Conservation (phyloP, 2,888 invertebrate genomes). For the Noctua janthe region DNA sequence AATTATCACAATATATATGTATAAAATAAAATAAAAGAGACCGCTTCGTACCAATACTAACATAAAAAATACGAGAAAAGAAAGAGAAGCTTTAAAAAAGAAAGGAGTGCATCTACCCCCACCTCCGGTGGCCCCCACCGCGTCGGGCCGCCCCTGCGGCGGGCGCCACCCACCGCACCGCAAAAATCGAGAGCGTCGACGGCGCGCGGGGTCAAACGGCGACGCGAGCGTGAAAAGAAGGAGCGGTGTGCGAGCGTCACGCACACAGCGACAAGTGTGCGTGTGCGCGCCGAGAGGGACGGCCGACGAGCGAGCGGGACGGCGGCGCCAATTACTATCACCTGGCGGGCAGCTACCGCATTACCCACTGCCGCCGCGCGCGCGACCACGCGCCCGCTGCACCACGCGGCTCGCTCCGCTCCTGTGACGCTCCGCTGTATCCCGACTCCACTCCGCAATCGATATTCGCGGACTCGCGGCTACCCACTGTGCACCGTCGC, state of each 20-base stretch:
- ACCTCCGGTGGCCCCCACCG: slow-evolving; percentile 86
- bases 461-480: slow-evolving; percentile 76
- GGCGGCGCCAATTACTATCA: slow-evolving; percentile 91
- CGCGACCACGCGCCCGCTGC: slow-evolving; percentile 91
- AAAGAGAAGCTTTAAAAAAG: slow-evolving; percentile 90
- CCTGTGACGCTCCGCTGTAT: slow-evolving; percentile 78
- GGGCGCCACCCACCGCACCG: slow-evolving; percentile 92
- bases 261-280: slow-evolving; percentile 83
- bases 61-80: slow-evolving; percentile 90
- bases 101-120: slow-evolving; percentile 90
- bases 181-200: slow-evolving; percentile 92
- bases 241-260: slow-evolving; percentile 86
- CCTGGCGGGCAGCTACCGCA: slow-evolving; percentile 92
- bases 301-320: slow-evolving; percentile 88
- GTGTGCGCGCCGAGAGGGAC: slow-evolving; percentile 89
- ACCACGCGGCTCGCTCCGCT: slow-evolving; percentile 85
- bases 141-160: slow-evolving; percentile 88
- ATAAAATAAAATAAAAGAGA: slow-evolving; percentile 89
- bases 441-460: slow-evolving; percentile 82
- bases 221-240: slow-evolving; percentile 90
- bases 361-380: slow-evolving; percentile 91
- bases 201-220: slow-evolving; percentile 90
- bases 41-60: slow-evolving; percentile 88
- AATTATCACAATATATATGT: slow-evolving; percentile 89
- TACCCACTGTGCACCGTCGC: slow-evolving; percentile 67